Evolutionary conservation across 2,797 vertebrate genomes (phyloP), one percentile per base, ranked within the genome.

Genomic region (Valencia hispanica): DNA sequence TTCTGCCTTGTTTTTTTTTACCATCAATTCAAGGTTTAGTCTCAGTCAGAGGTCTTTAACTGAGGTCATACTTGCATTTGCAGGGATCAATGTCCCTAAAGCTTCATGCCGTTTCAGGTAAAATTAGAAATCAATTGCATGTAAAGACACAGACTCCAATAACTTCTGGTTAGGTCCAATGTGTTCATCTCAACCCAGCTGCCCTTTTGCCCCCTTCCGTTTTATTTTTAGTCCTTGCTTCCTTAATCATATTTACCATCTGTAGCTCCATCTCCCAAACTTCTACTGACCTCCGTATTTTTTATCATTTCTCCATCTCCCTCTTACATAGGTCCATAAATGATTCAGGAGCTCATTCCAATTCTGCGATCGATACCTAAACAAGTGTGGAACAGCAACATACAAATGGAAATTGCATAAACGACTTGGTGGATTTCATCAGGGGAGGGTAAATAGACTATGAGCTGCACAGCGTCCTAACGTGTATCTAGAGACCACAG

Each of bases 1-100:
- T 20, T 10, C 4, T 25, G 10, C 22, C 32, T 10, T 11, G 18
- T 10, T 43, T 41, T 32, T 65, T 7, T 69, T 41, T 8, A 17
- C 48, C n/a, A 63, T 39, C n/a, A 55, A 41, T 48, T 75, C 17
- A 47, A 4, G 18, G n/a, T 61, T 83, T 48, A 20, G 45, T 72
- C 48, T 72, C n/a, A 53, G 72, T 75, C 53, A 18, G 43, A 59
- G 72, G 74, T 34, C 50, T 75, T 84, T 73, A 79, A 55, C 53
- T 41, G 25, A 77, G 72, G 63, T 32, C n/a, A 27, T 15, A 0
- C 68, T 86, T 83, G 86, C 82, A 80, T 91, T 88, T 80, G 80
- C 32, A 55, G 25, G 79, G 43, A 69, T 50, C 45, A 75, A 74
- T 66, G 53, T 11, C 43, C 48, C 32, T 77, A 61, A 84, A 89